A percentile compares a stretch with the other conserved stretches of the same genome.
Conservation (phyloP, 2,797 vertebrate genomes). For the Esox lucius region DNA sequence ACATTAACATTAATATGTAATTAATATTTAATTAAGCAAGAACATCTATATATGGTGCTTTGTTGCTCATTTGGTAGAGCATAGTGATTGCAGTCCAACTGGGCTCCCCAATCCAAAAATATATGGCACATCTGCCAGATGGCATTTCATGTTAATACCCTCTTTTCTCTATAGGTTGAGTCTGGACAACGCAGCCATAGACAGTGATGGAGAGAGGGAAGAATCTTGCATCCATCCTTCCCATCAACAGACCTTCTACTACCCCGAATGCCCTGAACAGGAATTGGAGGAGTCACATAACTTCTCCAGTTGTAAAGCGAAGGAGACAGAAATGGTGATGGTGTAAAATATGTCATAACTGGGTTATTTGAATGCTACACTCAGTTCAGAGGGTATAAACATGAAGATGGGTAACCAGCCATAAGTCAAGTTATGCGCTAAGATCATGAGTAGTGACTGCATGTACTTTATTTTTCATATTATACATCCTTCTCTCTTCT, state of each 20-base stretch:
- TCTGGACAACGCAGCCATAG: conserved; percentile 71
- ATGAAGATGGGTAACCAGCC: background rate
- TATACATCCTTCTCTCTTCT: background rate
- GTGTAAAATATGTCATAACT: background rate
- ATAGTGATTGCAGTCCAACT: background rate
- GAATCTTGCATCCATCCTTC: conserved; percentile 50
- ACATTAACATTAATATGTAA: too few species aligned
- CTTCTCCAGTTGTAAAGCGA: conserved; percentile 23
- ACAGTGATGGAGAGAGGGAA: conserved; percentile 79
- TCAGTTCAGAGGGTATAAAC: background rate
- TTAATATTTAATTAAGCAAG: too few species aligned
- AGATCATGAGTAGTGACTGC: background rate
- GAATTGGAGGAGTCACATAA: conserved; percentile 43
- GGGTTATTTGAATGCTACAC: background rate
- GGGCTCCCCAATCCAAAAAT: background rate
- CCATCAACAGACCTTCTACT: conserved; percentile 31
- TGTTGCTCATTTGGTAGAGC: background rate
- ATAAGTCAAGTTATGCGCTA: background rate
- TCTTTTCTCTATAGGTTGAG: conserved; percentile 76
- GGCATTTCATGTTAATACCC: background rate
- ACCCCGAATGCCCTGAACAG: conserved; percentile 32
- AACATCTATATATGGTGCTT: background rate
- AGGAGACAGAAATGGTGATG: conserved; percentile 37
- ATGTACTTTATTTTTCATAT: background rate
- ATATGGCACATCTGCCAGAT: background rate